phyloP scores from a whole-genome alignment of 92 coral and sea anemone species.

The Epizoanthus rinbou region DNA sequence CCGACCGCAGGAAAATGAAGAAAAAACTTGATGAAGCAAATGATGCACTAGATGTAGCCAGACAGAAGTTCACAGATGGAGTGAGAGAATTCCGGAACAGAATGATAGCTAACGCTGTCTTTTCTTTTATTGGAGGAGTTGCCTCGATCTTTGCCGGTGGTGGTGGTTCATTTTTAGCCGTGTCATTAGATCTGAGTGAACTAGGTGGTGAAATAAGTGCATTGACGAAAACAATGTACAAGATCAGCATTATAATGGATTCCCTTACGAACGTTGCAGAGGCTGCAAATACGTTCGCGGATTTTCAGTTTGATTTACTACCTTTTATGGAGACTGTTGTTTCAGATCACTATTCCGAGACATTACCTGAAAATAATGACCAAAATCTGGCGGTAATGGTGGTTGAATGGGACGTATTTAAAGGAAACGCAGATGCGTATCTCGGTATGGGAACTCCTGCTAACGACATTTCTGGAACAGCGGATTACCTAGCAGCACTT shows the following conservation, averaged over 20 bases:
- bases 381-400: slow-evolving; percentile 54
- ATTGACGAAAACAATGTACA: slow-evolving; percentile 34
- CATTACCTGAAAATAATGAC: slow-evolving; percentile 45
- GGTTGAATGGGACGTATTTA: slow-evolving; percentile 63
- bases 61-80: slow-evolving; percentile 43
- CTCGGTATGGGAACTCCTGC: slow-evolving; percentile 52
- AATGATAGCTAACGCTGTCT: slow-evolving; percentile 53
- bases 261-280: slow-evolving; percentile 39
- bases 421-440: slow-evolving; percentile 39
- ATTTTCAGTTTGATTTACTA: slow-evolving; percentile 27
- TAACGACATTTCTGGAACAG: slow-evolving; percentile 47
- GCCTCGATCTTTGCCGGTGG: slow-evolving; percentile 48
- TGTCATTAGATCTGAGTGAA: slow-evolving; percentile 36
- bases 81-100: slow-evolving; percentile 33
- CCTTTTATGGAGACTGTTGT: slow-evolving; percentile 42
- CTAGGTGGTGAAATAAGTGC: slow-evolving; percentile 27
- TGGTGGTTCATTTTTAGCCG: slow-evolving; percentile 34
- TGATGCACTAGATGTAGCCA: slow-evolving; percentile 36
- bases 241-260: slow-evolving; percentile 52
- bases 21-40: slow-evolving; percentile 44
- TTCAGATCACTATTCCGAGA: slow-evolving; percentile 46
- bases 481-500: slow-evolving; percentile 57
- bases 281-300: slow-evolving; percentile 37
- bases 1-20: slow-evolving; percentile 38
- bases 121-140: slow-evolving; percentile 50